Conservation (phyloP, 2,888 invertebrate genomes). For the Ditula angustiorana region DNA sequence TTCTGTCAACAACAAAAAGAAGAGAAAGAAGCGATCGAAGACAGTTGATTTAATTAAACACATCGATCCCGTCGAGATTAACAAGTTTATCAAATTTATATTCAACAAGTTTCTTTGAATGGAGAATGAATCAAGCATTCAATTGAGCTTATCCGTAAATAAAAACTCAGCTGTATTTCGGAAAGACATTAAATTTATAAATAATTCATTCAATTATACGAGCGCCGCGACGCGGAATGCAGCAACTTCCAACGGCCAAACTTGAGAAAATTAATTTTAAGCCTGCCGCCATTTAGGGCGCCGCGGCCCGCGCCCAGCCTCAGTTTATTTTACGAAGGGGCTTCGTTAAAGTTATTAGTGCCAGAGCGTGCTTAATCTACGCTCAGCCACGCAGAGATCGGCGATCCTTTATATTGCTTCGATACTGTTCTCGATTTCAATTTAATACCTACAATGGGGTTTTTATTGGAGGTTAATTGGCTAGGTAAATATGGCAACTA, state of each 20-base stretch:
- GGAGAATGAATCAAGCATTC: slow-evolving; percentile 19
- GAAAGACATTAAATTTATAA: slow-evolving; percentile 36
- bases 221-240: slow-evolving; percentile 41
- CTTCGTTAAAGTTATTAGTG: slow-evolving; percentile 43
- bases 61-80: neutral
- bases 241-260: slow-evolving; percentile 40
- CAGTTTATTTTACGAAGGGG: slow-evolving; percentile 41
- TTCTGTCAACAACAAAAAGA: too few relatives aligned
- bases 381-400: slow-evolving; percentile 23
- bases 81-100: slow-evolving; percentile 8
- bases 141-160: slow-evolving; percentile 25
- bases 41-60: neutral
- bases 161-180: slow-evolving; percentile 35
- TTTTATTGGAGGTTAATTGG: too few relatives aligned
- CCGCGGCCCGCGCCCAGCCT: slow-evolving; percentile 13
- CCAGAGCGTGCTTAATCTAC: slow-evolving; percentile 43
- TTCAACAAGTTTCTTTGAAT: slow-evolving; percentile 18
- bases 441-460: too few relatives aligned
- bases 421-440: slow-evolving; percentile 1
- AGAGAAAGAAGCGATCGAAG: neutral
- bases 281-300: slow-evolving; percentile 42
- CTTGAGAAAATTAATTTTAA: slow-evolving; percentile 44
- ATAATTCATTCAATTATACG: slow-evolving; percentile 42
- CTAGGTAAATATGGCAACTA: too few relatives aligned
- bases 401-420: slow-evolving; percentile 12